These are phyloP conservation scores for Oceanites oceanicus DNA, from an alignment of 2,113 vertebrate genomes.

Conservation along the genomic window DNA sequence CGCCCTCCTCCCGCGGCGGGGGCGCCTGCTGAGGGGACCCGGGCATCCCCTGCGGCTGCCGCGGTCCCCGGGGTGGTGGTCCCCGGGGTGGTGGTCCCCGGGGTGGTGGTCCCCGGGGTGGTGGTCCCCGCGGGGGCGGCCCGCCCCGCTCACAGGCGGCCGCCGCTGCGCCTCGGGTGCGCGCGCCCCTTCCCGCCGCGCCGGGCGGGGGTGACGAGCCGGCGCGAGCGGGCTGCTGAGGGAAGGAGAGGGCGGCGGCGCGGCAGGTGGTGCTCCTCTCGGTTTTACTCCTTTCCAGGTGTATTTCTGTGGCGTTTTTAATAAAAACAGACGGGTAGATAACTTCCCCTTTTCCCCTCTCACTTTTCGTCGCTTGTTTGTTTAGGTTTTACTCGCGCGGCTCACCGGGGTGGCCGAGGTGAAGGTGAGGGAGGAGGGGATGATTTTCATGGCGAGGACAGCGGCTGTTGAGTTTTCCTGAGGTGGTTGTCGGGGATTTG, in stretches of 20 bases:
- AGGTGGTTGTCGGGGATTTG: background rate
- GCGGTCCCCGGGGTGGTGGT: background rate
- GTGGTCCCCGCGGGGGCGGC: too few relatives aligned
- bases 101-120: too few relatives aligned
- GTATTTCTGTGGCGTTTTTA: background rate
- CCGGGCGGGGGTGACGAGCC: background rate
- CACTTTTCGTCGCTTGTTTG: accelerated
- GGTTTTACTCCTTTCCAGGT: background rate
- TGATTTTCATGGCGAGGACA: accelerated
- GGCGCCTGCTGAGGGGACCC: background rate
- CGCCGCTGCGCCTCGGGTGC: background rate
- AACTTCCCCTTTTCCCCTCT: accelerated
- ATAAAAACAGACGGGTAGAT: background rate
- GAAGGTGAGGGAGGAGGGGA: background rate
- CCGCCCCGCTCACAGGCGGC: background rate
- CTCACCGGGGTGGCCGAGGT: background rate
- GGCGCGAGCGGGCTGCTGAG: background rate
- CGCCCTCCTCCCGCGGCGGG: background rate
- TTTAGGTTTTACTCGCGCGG: accelerated
- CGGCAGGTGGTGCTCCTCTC: accelerated
- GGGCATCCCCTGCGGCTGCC: too few relatives aligned
- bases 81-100: too few relatives aligned
- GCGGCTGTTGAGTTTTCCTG: background rate
- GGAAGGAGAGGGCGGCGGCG: background rate
- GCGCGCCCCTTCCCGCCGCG: background rate